Percentiles rank a stretch among this genome's conserved stretches.
Conservation (phyloP, 2,797 vertebrate genomes). For the Yasuhikotakia modesta region DNA sequence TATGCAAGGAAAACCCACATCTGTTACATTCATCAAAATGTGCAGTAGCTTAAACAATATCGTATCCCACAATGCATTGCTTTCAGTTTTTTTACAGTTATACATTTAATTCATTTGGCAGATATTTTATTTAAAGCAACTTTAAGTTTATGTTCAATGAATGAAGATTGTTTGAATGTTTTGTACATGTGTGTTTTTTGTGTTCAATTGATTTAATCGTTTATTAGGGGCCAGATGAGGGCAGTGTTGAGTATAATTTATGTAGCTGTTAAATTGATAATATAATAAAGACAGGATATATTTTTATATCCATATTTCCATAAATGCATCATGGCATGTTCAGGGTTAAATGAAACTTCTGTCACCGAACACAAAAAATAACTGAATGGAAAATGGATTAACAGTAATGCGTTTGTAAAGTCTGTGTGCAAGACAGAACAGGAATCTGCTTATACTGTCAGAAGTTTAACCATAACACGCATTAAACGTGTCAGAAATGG, state of each 20-base stretch:
- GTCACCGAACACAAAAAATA: background rate
- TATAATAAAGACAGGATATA: background rate
- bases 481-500: background rate
- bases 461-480: background rate
- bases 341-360: background rate
- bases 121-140: no score
- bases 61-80: no score
- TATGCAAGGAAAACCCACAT: background rate
- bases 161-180: no score
- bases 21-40: no score
- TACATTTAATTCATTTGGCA: no score
- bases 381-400: background rate
- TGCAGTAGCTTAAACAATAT: no score
- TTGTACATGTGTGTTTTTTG: background rate
- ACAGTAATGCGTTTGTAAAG: background rate
- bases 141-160: no score
- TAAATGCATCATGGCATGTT: background rate
- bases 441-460: background rate
- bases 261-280: background rate
- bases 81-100: no score
- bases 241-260: constrained; percentile 5
- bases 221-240: constrained; percentile 1
- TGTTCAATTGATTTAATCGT: background rate
- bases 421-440: background rate
- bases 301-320: no score